Evolutionary conservation across 2,797 vertebrate genomes (phyloP).

Genomic region (Xyrichtys novacula): DNA sequence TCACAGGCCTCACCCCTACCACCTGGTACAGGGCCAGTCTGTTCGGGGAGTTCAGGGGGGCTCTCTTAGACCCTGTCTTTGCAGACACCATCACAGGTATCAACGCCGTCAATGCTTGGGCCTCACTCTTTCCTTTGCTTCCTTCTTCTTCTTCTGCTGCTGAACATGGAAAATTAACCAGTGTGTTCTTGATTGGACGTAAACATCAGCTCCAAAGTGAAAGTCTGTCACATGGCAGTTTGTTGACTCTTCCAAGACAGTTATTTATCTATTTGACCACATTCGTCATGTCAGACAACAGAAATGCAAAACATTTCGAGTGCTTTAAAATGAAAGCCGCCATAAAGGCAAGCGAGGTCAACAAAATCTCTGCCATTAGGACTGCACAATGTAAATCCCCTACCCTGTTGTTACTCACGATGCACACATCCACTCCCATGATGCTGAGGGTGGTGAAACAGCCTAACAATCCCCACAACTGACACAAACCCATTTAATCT

Average conservation of each 20-base stretch:
- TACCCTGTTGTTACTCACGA: slow-evolving; percentile 42
- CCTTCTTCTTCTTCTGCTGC: slow-evolving; percentile 44
- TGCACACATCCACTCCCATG: slow-evolving; percentile 37
- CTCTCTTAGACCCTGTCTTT: slow-evolving; percentile 87
- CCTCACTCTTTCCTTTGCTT: slow-evolving; percentile 48
- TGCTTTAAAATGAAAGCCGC: not conserved
- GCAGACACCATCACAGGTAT: slow-evolving; percentile 94
- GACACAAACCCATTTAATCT: slow-evolving; percentile 46
- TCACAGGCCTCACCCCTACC: slow-evolving; percentile 87
- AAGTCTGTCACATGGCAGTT: slow-evolving; percentile 1
- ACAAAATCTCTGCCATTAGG: slow-evolving; percentile 31
- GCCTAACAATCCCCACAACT: slow-evolving; percentile 23
- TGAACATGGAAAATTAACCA: slow-evolving; percentile 12
- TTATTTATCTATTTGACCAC: not conserved
- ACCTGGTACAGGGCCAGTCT: slow-evolving; percentile 90
- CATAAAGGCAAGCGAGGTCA: slow-evolving; percentile 3
- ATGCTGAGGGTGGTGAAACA: slow-evolving; percentile 47
- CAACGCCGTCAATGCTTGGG: slow-evolving; percentile 31
- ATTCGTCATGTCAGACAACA: not conserved
- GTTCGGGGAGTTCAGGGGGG: slow-evolving; percentile 85
- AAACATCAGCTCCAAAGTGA: not conserved
- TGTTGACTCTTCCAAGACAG: not conserved
- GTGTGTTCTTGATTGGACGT: slow-evolving; percentile 10
- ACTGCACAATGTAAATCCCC: slow-evolving; percentile 34
- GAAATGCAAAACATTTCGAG: not conserved